These are phyloP conservation scores for Polydrusus pterygomalis DNA, from an alignment of 2,888 invertebrate genomes.

Conservation along the genomic window DNA sequence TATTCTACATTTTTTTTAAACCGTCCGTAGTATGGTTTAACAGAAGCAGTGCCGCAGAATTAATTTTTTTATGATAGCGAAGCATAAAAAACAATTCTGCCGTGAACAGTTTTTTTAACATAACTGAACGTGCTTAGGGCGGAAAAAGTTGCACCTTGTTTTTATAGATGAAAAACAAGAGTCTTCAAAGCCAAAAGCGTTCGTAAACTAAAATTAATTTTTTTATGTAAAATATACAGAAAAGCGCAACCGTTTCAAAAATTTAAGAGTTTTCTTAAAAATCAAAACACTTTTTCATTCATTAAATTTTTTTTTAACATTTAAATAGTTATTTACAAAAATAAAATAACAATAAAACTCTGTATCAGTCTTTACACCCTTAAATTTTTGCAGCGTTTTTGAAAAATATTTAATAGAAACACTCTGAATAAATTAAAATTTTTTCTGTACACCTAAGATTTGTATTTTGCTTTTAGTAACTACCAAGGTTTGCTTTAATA, in stretches of 20 bases:
- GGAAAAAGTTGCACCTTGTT: constrained; percentile 45
- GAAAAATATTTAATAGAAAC: constrained; percentile 33
- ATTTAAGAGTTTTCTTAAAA: constrained; percentile 57
- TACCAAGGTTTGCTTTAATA: constrained; percentile 11
- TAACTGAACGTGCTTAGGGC: constrained; percentile 31
- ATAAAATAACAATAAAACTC: constrained; percentile 11
- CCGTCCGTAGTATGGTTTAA: background rate
- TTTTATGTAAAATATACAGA: constrained; percentile 13
- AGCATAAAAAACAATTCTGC: constrained; percentile 60
- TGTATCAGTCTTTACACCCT: constrained; percentile 58
- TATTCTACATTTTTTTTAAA: constrained; percentile 38
- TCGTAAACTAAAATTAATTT: constrained; percentile 22
- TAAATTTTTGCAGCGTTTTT: constrained; percentile 59
- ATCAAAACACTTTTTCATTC: constrained; percentile 11
- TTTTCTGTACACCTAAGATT: constrained; percentile 60
- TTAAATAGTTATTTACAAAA: constrained; percentile 44
- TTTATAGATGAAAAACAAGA: constrained; percentile 52
- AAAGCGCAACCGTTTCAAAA: constrained; percentile 57
- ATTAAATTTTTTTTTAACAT: constrained; percentile 41
- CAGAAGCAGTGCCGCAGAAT: constrained; percentile 41
- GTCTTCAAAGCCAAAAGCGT: constrained; percentile 23
- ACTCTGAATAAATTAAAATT: constrained; percentile 57
- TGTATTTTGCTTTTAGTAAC: constrained; percentile 20
- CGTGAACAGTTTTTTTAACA: no score
- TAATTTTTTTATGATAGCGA: constrained; percentile 57